Percentiles rank a stretch among this genome's conserved stretches.
Evolutionary conservation across 2,797 vertebrate species (phyloP).

Genomic region (Sciurus carolinensis): DNA sequence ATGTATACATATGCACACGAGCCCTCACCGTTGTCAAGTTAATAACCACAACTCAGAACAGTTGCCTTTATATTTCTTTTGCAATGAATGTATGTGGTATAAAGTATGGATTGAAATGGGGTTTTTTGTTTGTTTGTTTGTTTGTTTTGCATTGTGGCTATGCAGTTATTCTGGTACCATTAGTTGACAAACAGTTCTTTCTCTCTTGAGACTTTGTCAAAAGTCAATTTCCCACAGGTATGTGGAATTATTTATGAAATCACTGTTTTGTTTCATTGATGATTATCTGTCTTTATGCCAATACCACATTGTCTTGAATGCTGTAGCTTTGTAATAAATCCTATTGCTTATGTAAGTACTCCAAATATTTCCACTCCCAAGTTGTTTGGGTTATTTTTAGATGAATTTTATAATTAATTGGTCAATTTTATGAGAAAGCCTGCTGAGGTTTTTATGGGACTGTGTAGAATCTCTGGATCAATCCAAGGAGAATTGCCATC

Average conservation of each 20-base stretch:
- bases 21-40: neutral
- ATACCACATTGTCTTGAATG: neutral
- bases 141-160: neutral
- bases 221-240: neutral
- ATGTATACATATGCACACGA: neutral
- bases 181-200: constrained; percentile 56
- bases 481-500: neutral
- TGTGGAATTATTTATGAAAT: constrained; percentile 55
- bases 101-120: neutral
- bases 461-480: neutral
- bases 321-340: neutral
- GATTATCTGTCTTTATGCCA: neutral
- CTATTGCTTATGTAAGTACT: constrained; percentile 34
- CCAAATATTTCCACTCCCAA: neutral
- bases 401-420: constrained; percentile 28
- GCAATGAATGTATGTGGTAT: neutral
- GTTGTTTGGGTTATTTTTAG: constrained; percentile 51
- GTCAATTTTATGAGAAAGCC: constrained; percentile 12
- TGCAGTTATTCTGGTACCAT: neutral
- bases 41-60: neutral
- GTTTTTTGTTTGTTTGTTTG: neutral
- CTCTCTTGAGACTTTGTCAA: neutral
- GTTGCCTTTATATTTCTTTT: neutral
- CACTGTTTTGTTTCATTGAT: neutral
- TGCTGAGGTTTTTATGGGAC: constrained; percentile 26